These are phyloP conservation scores for Drosophila nikananu DNA, from an alignment of 1,140 invertebrate genomes.

Conservation along the genomic window DNA sequence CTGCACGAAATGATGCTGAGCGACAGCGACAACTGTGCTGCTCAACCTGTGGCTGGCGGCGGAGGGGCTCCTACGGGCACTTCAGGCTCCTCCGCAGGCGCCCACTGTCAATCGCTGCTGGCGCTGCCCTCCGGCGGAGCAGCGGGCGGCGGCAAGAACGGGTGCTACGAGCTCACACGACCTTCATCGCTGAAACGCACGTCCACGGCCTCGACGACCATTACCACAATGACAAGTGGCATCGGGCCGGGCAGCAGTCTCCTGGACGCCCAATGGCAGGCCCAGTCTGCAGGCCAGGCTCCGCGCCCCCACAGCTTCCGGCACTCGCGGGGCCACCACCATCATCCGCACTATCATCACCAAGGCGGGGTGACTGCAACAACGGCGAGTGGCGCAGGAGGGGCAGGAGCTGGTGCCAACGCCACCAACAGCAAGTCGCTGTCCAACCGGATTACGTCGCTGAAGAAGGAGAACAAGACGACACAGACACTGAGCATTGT, in stretches of 20 bases:
- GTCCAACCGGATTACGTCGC: slow-evolving; percentile 87
- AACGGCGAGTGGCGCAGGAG: slow-evolving; percentile 7
- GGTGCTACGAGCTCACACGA: slow-evolving; percentile 77
- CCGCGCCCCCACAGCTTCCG: slow-evolving; percentile 60
- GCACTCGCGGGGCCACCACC: slow-evolving; percentile 59
- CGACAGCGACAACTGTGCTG: slow-evolving; percentile 63
- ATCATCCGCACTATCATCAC: slow-evolving; percentile 53
- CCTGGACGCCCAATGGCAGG: slow-evolving; percentile 69
- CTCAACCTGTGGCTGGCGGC: slow-evolving; percentile 12
- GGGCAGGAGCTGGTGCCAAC: neutral
- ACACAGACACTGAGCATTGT: slow-evolving; percentile 96
- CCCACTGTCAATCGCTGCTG: slow-evolving; percentile 74
- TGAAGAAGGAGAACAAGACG: slow-evolving; percentile 93
- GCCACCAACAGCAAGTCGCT: slow-evolving; percentile 68
- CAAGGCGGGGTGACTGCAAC: slow-evolving; percentile 41
- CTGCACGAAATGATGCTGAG: slow-evolving; percentile 76
- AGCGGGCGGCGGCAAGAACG: slow-evolving; percentile 40
- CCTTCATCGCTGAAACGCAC: slow-evolving; percentile 76
- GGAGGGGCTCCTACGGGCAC: slow-evolving; percentile 1
- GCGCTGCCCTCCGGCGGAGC: slow-evolving; percentile 53
- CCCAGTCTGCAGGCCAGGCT: slow-evolving; percentile 33
- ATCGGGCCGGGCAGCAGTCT: slow-evolving; percentile 70
- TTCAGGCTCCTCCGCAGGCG: slow-evolving; percentile 6
- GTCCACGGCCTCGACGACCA: slow-evolving; percentile 75
- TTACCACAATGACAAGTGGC: slow-evolving; percentile 80